A percentile compares a stretch with the other conserved stretches of the same genome.
phyloP scores from a whole-genome alignment of 2,888 invertebrate genomes.

The Saturnia pavonia region DNA sequence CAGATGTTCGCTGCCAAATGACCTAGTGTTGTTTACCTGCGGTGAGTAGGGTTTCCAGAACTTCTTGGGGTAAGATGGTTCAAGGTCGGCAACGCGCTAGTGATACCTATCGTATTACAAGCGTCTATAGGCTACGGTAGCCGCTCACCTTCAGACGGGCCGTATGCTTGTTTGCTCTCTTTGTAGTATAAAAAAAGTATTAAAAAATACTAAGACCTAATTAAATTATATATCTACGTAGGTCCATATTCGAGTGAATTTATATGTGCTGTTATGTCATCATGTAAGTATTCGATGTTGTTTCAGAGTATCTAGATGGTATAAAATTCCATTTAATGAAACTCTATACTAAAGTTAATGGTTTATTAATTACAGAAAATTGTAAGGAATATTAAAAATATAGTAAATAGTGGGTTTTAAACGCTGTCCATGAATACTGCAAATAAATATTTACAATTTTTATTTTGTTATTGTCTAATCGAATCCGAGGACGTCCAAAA shows the following conservation, averaged over 20 bases:
- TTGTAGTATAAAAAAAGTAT: no score
- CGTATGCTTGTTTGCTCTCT: no score
- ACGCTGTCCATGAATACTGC: background rate
- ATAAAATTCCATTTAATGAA: background rate
- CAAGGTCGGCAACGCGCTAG: no score
- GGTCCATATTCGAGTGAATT: background rate
- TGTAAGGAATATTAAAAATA: background rate
- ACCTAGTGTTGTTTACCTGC: no score
- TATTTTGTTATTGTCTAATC: slow-evolving; percentile 14
- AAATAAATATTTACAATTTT: slow-evolving; percentile 17
- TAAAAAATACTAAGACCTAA: background rate
- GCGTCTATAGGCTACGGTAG: no score
- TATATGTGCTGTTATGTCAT: background rate
- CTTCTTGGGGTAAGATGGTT: no score
- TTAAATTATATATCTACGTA: background rate
- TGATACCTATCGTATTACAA: no score
- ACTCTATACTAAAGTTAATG: background rate
- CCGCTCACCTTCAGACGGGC: no score
- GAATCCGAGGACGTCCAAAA: slow-evolving; percentile 50
- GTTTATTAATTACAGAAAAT: background rate
- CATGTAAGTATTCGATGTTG: background rate
- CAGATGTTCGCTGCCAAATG: no score
- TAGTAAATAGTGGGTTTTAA: background rate
- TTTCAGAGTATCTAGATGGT: background rate
- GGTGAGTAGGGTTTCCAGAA: no score